Base-by-base conservation (phyloP, 2,113 vertebrate genomes). In the Eurystomus gularis region DNA sequence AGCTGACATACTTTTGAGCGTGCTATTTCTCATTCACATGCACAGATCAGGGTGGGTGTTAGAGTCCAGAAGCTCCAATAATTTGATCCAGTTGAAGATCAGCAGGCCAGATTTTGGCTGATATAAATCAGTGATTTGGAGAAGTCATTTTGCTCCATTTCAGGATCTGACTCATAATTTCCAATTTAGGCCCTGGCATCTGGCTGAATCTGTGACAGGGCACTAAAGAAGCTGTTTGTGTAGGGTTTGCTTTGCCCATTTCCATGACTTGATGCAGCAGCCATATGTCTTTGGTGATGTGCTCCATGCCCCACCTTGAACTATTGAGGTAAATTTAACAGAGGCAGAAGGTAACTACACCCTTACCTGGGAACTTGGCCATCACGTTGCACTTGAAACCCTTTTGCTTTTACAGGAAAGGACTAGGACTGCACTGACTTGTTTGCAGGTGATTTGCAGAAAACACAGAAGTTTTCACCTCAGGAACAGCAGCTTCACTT, bases 51-150 rank as follows among this genome's bases (percentile, higher is more conserved):
- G 72, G 23, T 0, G 1, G 49, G 31, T 61, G 55, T 65, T 66
- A 84, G 52, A 90, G 69, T 89, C 88, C 77, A 94, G 77, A 82
- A 94, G 83, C 62, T 72, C 84, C 72, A 61, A 33, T 86, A 72
- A 73, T 90, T 91, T 87, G 91, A 94, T 90, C 87, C 80, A 37
- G 80, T 94, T 82, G 4, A 21, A 92, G 85, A 95, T 91, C 84
- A 94, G 71, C 39, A 13, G 83, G 88, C 31, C 83, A 92, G 81
- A 87, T 85, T 89, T 88, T 70, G 76, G 42, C 65, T 68, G 52
- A 79, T 72, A 66, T 86, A 97, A 95, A 96, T 96, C 88, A 88
- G 60, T 28, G 89, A 87, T 75, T 93, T 94, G 93, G 62, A 95
- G 86, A 83, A 42, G 73, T 94, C 17, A 66, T 93, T 91, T 89